These are phyloP conservation scores for Magallana angulata DNA, from an alignment of 1,140 invertebrate species.

Conservation along the genomic window DNA sequence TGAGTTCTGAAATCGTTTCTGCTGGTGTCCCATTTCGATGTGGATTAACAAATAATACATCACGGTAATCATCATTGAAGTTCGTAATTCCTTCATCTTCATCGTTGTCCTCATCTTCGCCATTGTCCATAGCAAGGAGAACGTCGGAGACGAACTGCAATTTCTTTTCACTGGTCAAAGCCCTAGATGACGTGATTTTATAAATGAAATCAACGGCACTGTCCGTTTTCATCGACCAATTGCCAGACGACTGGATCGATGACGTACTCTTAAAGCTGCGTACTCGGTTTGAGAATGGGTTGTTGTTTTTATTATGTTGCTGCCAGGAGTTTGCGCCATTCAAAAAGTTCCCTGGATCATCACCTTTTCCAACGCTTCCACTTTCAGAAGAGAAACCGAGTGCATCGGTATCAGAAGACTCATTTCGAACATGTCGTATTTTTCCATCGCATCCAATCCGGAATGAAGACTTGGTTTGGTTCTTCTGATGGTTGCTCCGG, in stretches of 20 bases:
- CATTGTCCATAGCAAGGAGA: neutral
- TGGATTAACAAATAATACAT: neutral
- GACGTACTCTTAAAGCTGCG: conserved; percentile 12
- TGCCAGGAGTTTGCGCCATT: neutral
- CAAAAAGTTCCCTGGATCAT: neutral
- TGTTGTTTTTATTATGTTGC: neutral
- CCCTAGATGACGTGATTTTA: conserved; percentile 1
- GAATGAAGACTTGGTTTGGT: neutral
- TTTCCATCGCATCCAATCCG: conserved; percentile 16
- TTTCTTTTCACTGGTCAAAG: conserved; percentile 19
- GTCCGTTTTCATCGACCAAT: conserved; percentile 17
- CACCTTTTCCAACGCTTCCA: neutral
- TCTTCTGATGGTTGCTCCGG: neutral
- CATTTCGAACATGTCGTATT: neutral
- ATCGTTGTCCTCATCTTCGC: neutral
- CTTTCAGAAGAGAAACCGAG: neutral
- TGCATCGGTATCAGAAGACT: neutral
- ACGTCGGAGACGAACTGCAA: conserved; percentile 22
- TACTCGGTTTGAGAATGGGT: neutral
- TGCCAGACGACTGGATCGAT: neutral
- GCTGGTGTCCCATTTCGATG: neutral
- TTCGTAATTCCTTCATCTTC: neutral
- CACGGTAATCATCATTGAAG: neutral
- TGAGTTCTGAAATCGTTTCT: conserved; percentile 15
- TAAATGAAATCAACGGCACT: conserved; percentile 6